phyloP scores from a whole-genome alignment of 2,113 vertebrate genomes.

The Plecotus auritus region DNA sequence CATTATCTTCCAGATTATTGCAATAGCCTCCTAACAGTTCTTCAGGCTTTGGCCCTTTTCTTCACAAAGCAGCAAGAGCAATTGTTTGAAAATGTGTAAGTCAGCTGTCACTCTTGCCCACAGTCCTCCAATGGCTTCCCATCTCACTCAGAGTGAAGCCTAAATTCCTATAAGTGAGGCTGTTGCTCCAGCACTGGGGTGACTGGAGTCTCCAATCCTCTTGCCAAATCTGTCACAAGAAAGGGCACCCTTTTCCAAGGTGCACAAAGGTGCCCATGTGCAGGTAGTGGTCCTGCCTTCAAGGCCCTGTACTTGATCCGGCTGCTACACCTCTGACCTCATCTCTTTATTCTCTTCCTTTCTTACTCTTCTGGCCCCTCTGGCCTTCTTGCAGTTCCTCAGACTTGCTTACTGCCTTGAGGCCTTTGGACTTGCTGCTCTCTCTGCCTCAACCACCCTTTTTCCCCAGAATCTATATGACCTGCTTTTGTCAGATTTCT shows the following conservation, averaged over 20 bases:
- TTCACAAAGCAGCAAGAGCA: background rate
- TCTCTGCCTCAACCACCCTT: background rate
- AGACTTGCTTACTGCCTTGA: background rate
- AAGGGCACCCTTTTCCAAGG: background rate
- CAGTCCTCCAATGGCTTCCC: background rate
- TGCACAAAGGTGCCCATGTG: background rate
- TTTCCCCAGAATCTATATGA: background rate
- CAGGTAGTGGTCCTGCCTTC: background rate
- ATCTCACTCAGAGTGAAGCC: background rate
- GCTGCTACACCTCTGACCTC: background rate
- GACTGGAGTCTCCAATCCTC: background rate
- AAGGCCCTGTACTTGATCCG: background rate
- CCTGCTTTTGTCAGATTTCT: background rate
- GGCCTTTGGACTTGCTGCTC: background rate
- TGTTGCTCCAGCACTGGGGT: background rate
- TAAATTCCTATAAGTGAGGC: background rate
- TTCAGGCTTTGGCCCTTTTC: background rate
- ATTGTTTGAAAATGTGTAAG: background rate
- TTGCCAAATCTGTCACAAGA: background rate
- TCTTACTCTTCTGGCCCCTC: background rate
- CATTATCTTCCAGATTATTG: background rate
- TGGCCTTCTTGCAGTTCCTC: background rate
- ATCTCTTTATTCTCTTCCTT: background rate
- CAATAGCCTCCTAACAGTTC: background rate
- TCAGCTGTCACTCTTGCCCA: background rate